phyloP scores from a whole-genome alignment of 2,113 vertebrate species.

The Xyliphius kryptos region DNA sequence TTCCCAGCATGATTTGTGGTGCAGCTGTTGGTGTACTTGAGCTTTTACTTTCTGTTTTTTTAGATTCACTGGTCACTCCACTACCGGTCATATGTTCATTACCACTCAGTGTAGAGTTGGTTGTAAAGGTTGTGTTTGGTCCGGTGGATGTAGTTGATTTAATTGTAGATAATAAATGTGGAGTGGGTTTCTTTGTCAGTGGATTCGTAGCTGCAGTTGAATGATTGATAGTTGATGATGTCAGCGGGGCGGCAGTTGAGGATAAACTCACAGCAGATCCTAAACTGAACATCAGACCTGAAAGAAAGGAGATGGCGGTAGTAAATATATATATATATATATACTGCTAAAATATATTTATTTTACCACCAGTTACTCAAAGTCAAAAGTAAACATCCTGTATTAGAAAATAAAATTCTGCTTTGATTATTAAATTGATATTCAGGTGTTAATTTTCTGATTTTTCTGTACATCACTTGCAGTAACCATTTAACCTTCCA shows the following conservation, averaged over 20 bases:
- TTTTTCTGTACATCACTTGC: no score
- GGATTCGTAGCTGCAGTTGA: not conserved
- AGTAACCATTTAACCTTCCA: no score
- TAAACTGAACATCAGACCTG: conserved; percentile 18
- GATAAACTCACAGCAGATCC: not conserved
- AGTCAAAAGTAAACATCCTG: no score
- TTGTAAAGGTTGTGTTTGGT: not conserved
- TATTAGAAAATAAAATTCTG: no score
- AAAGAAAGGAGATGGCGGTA: not conserved
- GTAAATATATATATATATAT: no score
- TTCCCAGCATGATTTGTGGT: not conserved
- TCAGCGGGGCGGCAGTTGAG: not conserved
- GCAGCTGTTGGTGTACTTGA: not conserved
- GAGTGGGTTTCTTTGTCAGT: not conserved
- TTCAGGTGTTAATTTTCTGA: no score
- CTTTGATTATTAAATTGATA: no score
- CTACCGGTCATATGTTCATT: not conserved
- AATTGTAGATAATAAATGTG: no score
- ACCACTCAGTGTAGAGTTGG: not conserved
- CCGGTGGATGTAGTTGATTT: not conserved
- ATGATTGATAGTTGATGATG: not conserved
- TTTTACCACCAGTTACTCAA: no score
- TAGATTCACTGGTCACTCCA: not conserved
- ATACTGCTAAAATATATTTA: no score
- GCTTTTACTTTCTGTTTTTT: not conserved